Percentiles rank a stretch among this genome's conserved stretches.
Evolutionary conservation across 2,113 vertebrate species (phyloP).

Genomic region (Tiliqua scincoides): DNA sequence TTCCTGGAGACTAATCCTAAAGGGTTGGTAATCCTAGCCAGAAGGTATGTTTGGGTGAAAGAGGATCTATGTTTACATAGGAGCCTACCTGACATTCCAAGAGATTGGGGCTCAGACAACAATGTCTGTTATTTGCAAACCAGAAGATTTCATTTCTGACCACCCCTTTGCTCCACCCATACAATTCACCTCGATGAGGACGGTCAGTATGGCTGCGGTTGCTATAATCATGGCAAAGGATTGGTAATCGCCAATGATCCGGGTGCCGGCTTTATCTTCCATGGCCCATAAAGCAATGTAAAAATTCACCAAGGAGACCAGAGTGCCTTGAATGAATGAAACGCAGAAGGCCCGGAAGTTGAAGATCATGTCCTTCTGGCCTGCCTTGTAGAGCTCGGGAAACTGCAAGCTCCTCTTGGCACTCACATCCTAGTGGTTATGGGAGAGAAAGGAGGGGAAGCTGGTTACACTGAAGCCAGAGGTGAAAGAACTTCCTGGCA

Average conservation of each 20-base stretch:
- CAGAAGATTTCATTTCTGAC: background rate
- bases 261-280: slow-evolving; percentile 40
- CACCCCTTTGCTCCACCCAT: background rate
- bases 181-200: slow-evolving; percentile 81
- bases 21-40: too few species aligned
- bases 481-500: background rate
- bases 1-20: too few species aligned
- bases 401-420: slow-evolving; percentile 79
- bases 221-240: slow-evolving; percentile 81
- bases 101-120: too few species aligned
- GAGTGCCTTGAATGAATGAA: slow-evolving; percentile 78
- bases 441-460: background rate
- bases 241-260: slow-evolving; percentile 78
- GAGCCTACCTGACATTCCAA: too few species aligned
- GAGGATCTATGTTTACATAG: too few species aligned
- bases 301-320: slow-evolving; percentile 83
- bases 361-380: slow-evolving; percentile 83
- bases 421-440: slow-evolving; percentile 79
- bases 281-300: slow-evolving; percentile 81
- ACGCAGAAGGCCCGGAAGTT: slow-evolving; percentile 74
- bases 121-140: too few species aligned
- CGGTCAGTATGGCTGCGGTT: slow-evolving; percentile 76
- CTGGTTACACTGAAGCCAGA: background rate
- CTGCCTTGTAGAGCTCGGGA: slow-evolving; percentile 81
- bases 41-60: too few species aligned